These are phyloP conservation scores for Holacanthus passer DNA, from an alignment of 2,113 vertebrate species.

Conservation along the genomic window DNA sequence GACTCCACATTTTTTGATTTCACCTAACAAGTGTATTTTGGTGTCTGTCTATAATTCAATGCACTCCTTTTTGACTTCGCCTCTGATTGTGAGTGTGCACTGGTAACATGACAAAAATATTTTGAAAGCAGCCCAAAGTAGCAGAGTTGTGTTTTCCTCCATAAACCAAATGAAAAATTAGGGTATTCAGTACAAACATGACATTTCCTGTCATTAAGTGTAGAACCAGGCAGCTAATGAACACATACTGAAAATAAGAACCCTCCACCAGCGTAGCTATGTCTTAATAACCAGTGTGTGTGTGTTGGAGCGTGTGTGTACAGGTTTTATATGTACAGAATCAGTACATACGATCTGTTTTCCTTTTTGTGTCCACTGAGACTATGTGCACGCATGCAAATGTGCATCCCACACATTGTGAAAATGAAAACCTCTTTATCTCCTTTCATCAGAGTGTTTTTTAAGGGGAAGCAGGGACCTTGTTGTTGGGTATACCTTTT, in stretches of 20 bases:
- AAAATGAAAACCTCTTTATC: slow-evolving; percentile 60
- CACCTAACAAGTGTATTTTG: slow-evolving; percentile 63
- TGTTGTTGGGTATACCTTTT: slow-evolving; percentile 69
- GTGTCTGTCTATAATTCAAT: slow-evolving; percentile 62
- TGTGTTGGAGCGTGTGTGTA: slow-evolving; percentile 60
- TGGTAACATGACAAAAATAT: slow-evolving; percentile 59
- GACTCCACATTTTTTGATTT: slow-evolving; percentile 48
- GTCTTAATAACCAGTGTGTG: slow-evolving; percentile 73
- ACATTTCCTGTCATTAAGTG: slow-evolving; percentile 83
- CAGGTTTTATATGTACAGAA: slow-evolving; percentile 56
- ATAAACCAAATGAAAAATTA: slow-evolving; percentile 85
- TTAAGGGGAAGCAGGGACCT: slow-evolving; percentile 38
- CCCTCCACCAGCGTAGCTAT: slow-evolving; percentile 54
- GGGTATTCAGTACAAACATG: slow-evolving; percentile 79
- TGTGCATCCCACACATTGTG: slow-evolving; percentile 46
- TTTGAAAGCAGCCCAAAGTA: slow-evolving; percentile 61
- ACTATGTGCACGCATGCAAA: slow-evolving; percentile 54
- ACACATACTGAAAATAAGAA: slow-evolving; percentile 79
- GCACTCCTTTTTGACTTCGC: slow-evolving; percentile 37
- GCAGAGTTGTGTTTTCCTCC: slow-evolving; percentile 68
- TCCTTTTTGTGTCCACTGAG: slow-evolving; percentile 58
- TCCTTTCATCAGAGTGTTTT: slow-evolving; percentile 71
- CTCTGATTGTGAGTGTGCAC: slow-evolving; percentile 55
- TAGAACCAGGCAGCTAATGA: slow-evolving; percentile 82
- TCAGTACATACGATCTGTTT: slow-evolving; percentile 45